Percentiles rank a stretch among this genome's conserved stretches.
Evolutionary conservation across 2,888 invertebrate genomes (phyloP).

Genomic region (Exocentrus adspersus): DNA sequence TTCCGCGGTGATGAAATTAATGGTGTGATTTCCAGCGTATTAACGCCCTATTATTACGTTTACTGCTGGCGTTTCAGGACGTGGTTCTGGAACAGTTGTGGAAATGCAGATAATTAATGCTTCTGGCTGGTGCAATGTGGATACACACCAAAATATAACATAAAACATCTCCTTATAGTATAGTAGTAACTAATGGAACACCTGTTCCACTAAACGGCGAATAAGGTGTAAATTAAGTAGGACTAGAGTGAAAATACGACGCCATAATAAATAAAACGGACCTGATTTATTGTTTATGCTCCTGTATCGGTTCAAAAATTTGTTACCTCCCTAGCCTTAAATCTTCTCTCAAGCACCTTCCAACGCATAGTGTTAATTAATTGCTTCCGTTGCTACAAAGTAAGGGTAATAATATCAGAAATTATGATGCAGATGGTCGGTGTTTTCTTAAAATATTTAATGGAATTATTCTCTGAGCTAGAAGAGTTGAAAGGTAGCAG

Average conservation of each 20-base stretch:
- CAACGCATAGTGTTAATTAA: background rate
- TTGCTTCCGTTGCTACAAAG: too few relatives aligned
- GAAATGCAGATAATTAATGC: too few relatives aligned
- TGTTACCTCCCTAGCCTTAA: background rate
- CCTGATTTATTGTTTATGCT: background rate
- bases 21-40: too few relatives aligned
- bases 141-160: too few relatives aligned
- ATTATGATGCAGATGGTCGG: background rate
- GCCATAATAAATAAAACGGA: background rate
- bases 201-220: background rate
- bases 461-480: background rate
- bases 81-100: too few relatives aligned
- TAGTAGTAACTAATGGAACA: background rate
- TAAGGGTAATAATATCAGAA: background rate
- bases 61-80: too few relatives aligned
- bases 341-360: background rate
- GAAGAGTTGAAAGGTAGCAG: too few relatives aligned
- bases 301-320: background rate
- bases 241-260: background rate
- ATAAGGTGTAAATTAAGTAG: background rate
- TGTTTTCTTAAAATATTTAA: background rate
- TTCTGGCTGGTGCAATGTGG: too few relatives aligned
- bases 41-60: too few relatives aligned
- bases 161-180: too few relatives aligned
- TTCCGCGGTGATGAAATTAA: background rate